Percentiles rank a stretch among this genome's conserved stretches.
These are phyloP conservation scores for Meiosimyza platycephala DNA, from an alignment of 2,888 invertebrate species.

Conservation along the genomic window DNA sequence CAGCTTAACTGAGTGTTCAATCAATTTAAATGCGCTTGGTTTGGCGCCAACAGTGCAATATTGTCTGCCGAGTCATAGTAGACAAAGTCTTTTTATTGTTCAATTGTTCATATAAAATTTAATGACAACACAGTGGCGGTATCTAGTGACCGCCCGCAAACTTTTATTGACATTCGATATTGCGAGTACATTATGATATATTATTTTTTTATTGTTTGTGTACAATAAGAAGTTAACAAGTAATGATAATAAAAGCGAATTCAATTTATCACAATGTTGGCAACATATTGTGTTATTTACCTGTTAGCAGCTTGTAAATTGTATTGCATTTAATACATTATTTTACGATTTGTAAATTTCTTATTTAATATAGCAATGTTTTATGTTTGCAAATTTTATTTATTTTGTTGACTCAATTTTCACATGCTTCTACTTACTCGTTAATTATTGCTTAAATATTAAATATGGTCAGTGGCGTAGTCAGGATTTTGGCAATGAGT, in stretches of 20 bases:
- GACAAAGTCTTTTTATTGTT: conserved; percentile 14
- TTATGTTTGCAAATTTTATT: too few relatives aligned
- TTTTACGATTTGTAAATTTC: too few relatives aligned
- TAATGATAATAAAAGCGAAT: not conserved
- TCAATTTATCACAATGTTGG: not conserved
- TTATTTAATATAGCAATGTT: too few relatives aligned
- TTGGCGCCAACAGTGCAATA: conserved; percentile 3
- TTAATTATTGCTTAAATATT: too few relatives aligned
- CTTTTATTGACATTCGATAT: conserved; percentile 28
- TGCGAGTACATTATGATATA: not conserved
- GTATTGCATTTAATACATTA: too few relatives aligned
- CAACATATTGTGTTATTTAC: not conserved
- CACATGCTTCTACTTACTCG: too few relatives aligned
- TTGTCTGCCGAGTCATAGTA: not conserved
- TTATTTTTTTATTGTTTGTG: not conserved
- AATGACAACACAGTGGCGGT: conserved; percentile 28
- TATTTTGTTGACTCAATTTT: too few relatives aligned
- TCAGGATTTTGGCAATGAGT: too few relatives aligned
- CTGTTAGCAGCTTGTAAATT: too few relatives aligned
- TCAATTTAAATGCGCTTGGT: too few relatives aligned
- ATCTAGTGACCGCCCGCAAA: conserved; percentile 12
- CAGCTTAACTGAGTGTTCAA: too few relatives aligned
- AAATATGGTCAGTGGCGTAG: too few relatives aligned
- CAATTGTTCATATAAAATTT: conserved; percentile 12
- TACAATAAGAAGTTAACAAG: not conserved